Evolutionary conservation across 1,140 invertebrate species (phyloP).

Genomic region (Plectrocnemia conspersa): DNA sequence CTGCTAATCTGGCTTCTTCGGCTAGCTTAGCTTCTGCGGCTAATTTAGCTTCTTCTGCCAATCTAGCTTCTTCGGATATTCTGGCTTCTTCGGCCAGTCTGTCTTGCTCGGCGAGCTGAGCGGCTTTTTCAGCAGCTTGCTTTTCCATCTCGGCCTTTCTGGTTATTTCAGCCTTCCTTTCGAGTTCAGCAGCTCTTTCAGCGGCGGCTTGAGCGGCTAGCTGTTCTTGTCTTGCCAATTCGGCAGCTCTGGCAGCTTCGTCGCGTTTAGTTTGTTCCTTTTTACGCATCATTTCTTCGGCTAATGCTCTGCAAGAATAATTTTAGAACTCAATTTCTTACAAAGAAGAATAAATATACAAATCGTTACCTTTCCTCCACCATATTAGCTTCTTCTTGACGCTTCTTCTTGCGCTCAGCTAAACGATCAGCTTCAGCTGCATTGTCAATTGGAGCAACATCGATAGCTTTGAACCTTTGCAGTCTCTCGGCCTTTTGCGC

Average conservation of each 20-base stretch:
- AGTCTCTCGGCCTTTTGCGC: conserved; percentile 52
- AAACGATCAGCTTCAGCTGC: conserved; percentile 51
- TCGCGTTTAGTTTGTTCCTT: conserved; percentile 51
- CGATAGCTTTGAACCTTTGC: conserved; percentile 48
- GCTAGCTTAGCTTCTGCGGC: conserved; percentile 52
- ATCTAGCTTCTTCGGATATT: conserved; percentile 41
- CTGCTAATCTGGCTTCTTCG: conserved; percentile 45
- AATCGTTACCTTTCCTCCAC: conserved; percentile 56
- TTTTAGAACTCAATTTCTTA: conserved; percentile 22
- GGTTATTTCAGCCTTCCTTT: conserved; percentile 44
- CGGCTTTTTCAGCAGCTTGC: conserved; percentile 41
- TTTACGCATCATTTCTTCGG: conserved; percentile 40
- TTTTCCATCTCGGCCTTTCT: conserved; percentile 23
- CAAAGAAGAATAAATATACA: background rate
- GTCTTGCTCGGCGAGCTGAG: conserved; percentile 45
- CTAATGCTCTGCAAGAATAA: conserved; percentile 43
- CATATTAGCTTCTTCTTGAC: conserved; percentile 55
- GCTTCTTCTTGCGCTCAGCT: conserved; percentile 55
- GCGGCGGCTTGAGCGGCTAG: conserved; percentile 45
- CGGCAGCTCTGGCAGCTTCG: conserved; percentile 37
- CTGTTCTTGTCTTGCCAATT: conserved; percentile 42
- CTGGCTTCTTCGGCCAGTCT: conserved; percentile 29
- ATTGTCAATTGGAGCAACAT: conserved; percentile 44
- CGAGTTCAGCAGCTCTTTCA: conserved; percentile 45
- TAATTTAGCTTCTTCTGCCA: conserved; percentile 47